phyloP scores from a whole-genome alignment of 2,113 vertebrate genomes.

The Puntigrus tetrazona region DNA sequence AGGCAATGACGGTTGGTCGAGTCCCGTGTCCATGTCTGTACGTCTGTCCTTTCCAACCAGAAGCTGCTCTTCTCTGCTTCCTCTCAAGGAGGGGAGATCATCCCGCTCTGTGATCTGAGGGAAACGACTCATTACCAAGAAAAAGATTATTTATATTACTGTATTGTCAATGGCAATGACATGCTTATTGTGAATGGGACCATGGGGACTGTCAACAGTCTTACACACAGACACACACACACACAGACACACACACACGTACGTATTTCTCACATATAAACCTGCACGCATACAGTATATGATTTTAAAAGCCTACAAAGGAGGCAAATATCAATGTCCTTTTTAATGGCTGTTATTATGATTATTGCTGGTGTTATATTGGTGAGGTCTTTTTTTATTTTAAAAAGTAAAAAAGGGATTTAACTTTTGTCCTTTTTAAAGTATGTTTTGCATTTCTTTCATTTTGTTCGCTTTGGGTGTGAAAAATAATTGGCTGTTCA shows the following conservation, averaged over 20 bases:
- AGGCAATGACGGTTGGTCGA: slow-evolving; percentile 31
- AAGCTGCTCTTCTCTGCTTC: slow-evolving; percentile 48
- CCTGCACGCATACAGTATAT: slow-evolving; percentile 60
- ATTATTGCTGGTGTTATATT: slow-evolving; percentile 74
- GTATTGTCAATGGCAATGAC: slow-evolving; percentile 49
- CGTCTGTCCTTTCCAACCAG: slow-evolving; percentile 51
- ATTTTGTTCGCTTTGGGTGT: slow-evolving; percentile 64
- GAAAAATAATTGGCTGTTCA: slow-evolving; percentile 71
- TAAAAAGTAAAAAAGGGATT: slow-evolving; percentile 73
- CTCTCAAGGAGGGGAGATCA: slow-evolving; percentile 17
- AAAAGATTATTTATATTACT: slow-evolving; percentile 43
- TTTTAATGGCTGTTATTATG: slow-evolving; percentile 77
- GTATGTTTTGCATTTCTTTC: slow-evolving; percentile 57
- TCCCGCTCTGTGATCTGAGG: slow-evolving; percentile 31
- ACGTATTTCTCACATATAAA: slow-evolving; percentile 30
- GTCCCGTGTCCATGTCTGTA: slow-evolving; percentile 55
- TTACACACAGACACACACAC: slow-evolving; percentile 39
- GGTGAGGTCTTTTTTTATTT: slow-evolving; percentile 64
- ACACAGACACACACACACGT: slow-evolving; percentile 32
- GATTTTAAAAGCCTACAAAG: slow-evolving; percentile 62
- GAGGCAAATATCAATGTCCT: slow-evolving; percentile 67
- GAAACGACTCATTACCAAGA: slow-evolving; percentile 44
- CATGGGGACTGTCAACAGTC: slow-evolving; percentile 59
- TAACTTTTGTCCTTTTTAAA: slow-evolving; percentile 50
- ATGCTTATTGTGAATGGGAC: slow-evolving; percentile 64